Evolutionary conservation across 2,113 vertebrate genomes (phyloP), one percentile per base, ranked within the genome.

Genomic region (Cyphomyrus discorhynchus): DNA sequence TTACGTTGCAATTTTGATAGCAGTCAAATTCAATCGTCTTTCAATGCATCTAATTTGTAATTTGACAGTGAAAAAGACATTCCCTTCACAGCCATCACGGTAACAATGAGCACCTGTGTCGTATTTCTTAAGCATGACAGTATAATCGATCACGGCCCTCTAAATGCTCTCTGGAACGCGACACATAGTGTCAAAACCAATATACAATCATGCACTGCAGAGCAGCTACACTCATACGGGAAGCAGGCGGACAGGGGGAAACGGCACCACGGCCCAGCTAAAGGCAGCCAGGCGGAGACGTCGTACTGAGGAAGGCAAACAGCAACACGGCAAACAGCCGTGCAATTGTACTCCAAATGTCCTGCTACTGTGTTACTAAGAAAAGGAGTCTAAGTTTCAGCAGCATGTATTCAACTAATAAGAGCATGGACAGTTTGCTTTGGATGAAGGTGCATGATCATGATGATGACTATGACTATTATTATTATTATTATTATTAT

Each of bases 61-160:
- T 87, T 84, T 88, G 80, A 87, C 70, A 66, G 8, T 39, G 92
- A 94, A 95, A 94, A 95, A 92, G 93, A 93, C 95, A 94, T 95
- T 95, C 96, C 94, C 94, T 66, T 94, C 93, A 91, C 93, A 95
- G 94, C 95, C 94, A 95, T 94, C 95, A 96, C 95, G 94, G 95
- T 95, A 96, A 96, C 92, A 92, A 95, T 91, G 94, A 95, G 94
- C 95, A 96, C 95, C 95, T 95, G 95, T 95, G 95, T 95, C 93
- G 93, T 94, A 94, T 95, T 94, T 96, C 95, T 90, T 94, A 92
- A 93, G 94, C 93, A 93, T 94, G 95, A 94, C 94, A 96, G 93
- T 93, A 92, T 95, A 95, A 96, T 95, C 95, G 95, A 95, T 96
- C 95, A 95, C 95, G 95, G 95, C 95, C 94, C 94, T 95, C 95